Base-by-base conservation (phyloP, 2,888 invertebrate species). In the Drosophila acutilabella region DNA sequence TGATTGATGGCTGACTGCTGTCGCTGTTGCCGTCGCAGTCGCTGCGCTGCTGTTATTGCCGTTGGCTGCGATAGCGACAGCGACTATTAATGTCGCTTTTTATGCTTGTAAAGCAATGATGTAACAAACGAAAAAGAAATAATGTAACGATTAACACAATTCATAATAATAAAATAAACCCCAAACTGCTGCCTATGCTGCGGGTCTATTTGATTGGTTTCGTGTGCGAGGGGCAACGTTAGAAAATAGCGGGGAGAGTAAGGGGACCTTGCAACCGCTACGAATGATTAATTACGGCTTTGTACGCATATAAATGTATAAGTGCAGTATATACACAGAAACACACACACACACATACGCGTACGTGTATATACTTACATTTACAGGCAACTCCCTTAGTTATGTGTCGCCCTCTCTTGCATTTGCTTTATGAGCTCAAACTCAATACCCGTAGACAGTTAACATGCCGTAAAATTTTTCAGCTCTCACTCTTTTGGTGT, bases 1-100 rank as follows among this genome's bases (percentile, higher is more conserved):
- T 88, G 89, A 85, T 84, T 85, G 84, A 87, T 85, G 89, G 75
- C 71, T 51, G 74, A 73, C 89, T 88, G 81, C 71, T 82, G 74
- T 64, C 57, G 57, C 57, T 5, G 62, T 56, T 36, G 70, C 44
- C 23, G 62, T 45, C 51, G 16, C 23, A 14, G 59, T 14, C 41
- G n/a, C 33, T 4, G 50, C 45, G 51, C 45, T 36, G 54, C 30
- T 36, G 30, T 3, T 30, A 36, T 42, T 26, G 23, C 10, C 26
- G 47, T 8, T 11, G 33, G 20, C 60, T 38, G 60, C 53, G 52
- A 45, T 36, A 13, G 36, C 8, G 13, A 36, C 36, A 36, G 33
- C 16, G 74, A 47, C 79, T 73, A 61, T 81, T 75, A 72, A 78
- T 75, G 79, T 70, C 78, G 61, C 74, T 73, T 69, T 78, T 69